phyloP scores from a whole-genome alignment of 2,797 vertebrate genomes.

The Pseudochaenichthys georgianus region DNA sequence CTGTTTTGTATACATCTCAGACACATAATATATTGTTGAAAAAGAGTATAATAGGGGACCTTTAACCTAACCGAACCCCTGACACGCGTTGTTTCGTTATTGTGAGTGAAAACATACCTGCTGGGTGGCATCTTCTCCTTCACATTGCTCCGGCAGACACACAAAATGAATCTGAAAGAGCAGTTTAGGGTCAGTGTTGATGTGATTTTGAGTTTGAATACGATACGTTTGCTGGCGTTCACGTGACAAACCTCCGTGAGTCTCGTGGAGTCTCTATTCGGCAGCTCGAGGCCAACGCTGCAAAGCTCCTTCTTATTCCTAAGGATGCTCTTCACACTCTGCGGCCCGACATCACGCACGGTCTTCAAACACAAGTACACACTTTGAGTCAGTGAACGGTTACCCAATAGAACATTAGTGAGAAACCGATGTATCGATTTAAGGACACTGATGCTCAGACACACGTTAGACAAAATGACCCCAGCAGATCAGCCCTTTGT shows the following conservation, averaged over 20 bases:
- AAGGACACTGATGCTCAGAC: too few relatives aligned
- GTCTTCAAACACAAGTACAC: constrained; percentile 80
- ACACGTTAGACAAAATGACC: too few relatives aligned
- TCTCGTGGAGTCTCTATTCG: constrained; percentile 79
- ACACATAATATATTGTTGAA: too few relatives aligned
- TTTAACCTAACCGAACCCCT: not conserved
- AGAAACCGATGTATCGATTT: not conserved
- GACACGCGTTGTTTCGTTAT: not conserved
- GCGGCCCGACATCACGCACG: constrained; percentile 88
- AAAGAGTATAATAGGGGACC: too few relatives aligned
- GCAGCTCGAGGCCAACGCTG: constrained; percentile 85
- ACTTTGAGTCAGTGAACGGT: not conserved
- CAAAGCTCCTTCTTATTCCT: constrained; percentile 94
- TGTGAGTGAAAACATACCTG: constrained; percentile 68
- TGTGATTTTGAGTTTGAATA: not conserved
- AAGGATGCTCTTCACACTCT: constrained; percentile 89
- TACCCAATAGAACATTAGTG: not conserved
- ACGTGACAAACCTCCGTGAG: constrained; percentile 87
- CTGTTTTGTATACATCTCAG: too few relatives aligned
- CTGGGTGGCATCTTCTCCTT: constrained; percentile 80
- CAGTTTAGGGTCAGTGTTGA: constrained; percentile 23
- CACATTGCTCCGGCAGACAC: constrained; percentile 82
- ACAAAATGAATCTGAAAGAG: constrained; percentile 85
- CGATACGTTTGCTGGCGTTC: not conserved
- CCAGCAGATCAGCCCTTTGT: too few relatives aligned